Base-by-base conservation (phyloP, 2,797 vertebrate genomes). In the Pyrocephalus nanus region DNA sequence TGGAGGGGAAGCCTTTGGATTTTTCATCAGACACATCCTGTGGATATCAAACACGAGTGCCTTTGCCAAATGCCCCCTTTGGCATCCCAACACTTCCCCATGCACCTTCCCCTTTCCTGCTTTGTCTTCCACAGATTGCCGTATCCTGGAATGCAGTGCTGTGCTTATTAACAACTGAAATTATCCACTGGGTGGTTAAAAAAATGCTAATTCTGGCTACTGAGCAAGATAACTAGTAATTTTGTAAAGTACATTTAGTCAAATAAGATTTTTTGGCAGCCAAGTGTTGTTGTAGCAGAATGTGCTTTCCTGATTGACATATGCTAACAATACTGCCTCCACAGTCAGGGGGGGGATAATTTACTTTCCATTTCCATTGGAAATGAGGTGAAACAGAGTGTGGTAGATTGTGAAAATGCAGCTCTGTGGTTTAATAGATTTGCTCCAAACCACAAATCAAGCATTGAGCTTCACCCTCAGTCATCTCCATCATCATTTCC, bases 341-440 rank as follows among this genome's bases (percentile, higher is more conserved):
- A 73, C 88, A 92, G 86, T 48, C 92, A 88, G 85, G 67, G 83
- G 95, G 95, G 83, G 90, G 94, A 94, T 79, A 79, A 95, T 95
- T 95, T 93, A 94, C 92, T 90, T 86, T 93, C 47, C 95, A 95
- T 96, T 96, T 95, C 95, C 91, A 93, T 96, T 96, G 96, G 88
- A 93, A 95, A 96, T 92, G 79, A 96, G 95, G 90, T 91, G 90
- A 96, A 74, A 55, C 76, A 92, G 83, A 88, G 93, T 73, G 91
- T 36, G 80, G 90, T 79, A 69, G 67, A 73, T 93, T 85, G 71
- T 88, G 86, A 67, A 84, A 82, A 65, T 75, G 74, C 73, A 73
- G 74, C 45, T 84, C 62, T 43, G 79, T 40, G 67, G 45, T 73
- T 92, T 91, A 50, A 92, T 67, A 89, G 70, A 84, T 90, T 60